Percentiles rank a stretch among this genome's conserved stretches.
phyloP scores from a whole-genome alignment of 2,797 vertebrate species.

The Lutjanus campechanus region DNA sequence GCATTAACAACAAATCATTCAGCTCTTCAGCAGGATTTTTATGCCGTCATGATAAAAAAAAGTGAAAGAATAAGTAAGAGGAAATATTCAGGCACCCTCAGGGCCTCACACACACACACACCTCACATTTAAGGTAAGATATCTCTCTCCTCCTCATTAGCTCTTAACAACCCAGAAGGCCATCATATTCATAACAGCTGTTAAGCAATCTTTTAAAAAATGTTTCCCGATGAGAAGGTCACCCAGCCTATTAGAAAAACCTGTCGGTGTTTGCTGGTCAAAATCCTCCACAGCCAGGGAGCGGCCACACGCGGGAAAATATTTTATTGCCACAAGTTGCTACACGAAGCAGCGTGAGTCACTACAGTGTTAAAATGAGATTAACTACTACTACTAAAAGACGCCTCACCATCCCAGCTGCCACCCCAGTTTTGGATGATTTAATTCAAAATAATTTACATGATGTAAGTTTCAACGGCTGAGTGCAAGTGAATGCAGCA shows the following conservation, averaged over 20 bases:
- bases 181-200: slow-evolving; percentile 65
- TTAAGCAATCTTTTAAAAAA: slow-evolving; percentile 60
- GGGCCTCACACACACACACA: slow-evolving; percentile 32
- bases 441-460: too few relatives aligned
- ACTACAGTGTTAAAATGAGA: background rate
- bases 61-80: slow-evolving; percentile 45
- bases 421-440: too few relatives aligned
- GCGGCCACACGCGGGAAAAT: background rate
- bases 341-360: background rate
- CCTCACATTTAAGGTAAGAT: slow-evolving; percentile 44
- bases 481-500: too few relatives aligned
- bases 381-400: background rate
- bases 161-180: slow-evolving; percentile 68
- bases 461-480: too few relatives aligned
- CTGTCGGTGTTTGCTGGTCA: slow-evolving; percentile 29
- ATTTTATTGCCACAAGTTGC: slow-evolving; percentile 15
- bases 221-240: slow-evolving; percentile 65
- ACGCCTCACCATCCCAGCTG: too few relatives aligned
- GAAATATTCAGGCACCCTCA: slow-evolving; percentile 45
- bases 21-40: slow-evolving; percentile 33
- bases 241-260: slow-evolving; percentile 50
- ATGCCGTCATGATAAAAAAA: slow-evolving; percentile 25
- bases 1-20: slow-evolving; percentile 53
- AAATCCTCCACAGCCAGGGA: slow-evolving; percentile 27
- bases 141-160: slow-evolving; percentile 66